These are phyloP conservation scores for Nesogale talazaci DNA, from an alignment of 2,113 vertebrate species.

Conservation along the genomic window DNA sequence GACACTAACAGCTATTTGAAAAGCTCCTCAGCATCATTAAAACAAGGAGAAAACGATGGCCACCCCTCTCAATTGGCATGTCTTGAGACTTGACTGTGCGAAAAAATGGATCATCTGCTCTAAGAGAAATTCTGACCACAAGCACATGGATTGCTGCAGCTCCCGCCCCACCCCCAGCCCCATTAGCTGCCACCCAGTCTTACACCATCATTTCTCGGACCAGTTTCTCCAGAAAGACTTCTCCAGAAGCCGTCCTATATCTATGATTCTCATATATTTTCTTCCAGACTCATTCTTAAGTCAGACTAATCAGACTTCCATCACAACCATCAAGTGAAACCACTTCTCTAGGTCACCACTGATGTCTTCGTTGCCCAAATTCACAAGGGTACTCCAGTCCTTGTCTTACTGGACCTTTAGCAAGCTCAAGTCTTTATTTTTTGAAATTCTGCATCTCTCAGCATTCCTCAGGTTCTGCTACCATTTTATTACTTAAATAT, in stretches of 20 bases:
- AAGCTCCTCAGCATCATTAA: neutral
- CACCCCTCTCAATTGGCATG: neutral
- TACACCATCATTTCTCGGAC: neutral
- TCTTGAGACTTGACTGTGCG: neutral
- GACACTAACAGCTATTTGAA: constrained; percentile 1
- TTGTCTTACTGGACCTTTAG: neutral
- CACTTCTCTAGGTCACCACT: neutral
- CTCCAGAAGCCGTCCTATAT: neutral
- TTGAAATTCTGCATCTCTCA: neutral
- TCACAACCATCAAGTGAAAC: neutral
- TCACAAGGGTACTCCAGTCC: neutral
- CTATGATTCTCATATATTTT: neutral
- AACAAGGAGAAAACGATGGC: neutral
- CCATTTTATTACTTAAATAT: neutral
- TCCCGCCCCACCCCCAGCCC: too few relatives aligned
- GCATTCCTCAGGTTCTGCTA: neutral
- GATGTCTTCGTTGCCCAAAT: neutral
- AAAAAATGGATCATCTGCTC: neutral
- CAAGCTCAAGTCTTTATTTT: neutral
- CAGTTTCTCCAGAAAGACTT: neutral
- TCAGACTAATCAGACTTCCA: neutral
- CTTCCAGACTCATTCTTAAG: neutral
- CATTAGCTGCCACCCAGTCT: too few relatives aligned
- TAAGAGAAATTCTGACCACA: neutral
- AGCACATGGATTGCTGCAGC: neutral